Evolutionary conservation across 2,797 vertebrate genomes (phyloP).

Genomic region (Heliangelus exortis): DNA sequence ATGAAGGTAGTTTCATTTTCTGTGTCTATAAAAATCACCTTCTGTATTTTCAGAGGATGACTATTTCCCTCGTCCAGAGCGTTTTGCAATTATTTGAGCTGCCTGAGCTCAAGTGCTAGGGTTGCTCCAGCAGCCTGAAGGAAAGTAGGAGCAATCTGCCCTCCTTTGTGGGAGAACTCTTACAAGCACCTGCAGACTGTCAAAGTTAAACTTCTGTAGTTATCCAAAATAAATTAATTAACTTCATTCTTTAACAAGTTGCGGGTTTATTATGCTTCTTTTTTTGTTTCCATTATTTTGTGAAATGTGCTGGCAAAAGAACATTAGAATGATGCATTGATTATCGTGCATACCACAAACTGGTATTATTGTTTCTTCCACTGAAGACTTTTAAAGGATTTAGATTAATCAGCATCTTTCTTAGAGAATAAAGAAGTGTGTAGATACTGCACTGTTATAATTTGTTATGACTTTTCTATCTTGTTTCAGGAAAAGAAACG

Average conservation of each 20-base stretch:
- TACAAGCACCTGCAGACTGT: not conserved
- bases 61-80: not conserved
- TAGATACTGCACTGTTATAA: not conserved
- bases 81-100: not conserved
- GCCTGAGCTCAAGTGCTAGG: not conserved
- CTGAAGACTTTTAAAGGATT: not conserved
- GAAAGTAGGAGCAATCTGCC: not conserved
- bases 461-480: not conserved
- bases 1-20: not conserved
- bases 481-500: conserved; percentile 90
- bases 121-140: not conserved
- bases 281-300: not conserved
- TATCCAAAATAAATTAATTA: not conserved
- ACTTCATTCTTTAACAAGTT: not conserved
- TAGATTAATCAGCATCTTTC: not conserved
- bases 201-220: not conserved
- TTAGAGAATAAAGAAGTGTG: not conserved
- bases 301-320: not conserved
- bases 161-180: not conserved
- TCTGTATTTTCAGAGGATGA: not conserved
- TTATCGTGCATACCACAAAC: not conserved
- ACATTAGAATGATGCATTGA: not conserved
- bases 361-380: not conserved
- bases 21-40: not conserved
- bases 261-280: not conserved